Percentiles rank a stretch among this genome's conserved stretches.
phyloP scores from a whole-genome alignment of 1,140 invertebrate genomes.

The Theocolax elegans region DNA sequence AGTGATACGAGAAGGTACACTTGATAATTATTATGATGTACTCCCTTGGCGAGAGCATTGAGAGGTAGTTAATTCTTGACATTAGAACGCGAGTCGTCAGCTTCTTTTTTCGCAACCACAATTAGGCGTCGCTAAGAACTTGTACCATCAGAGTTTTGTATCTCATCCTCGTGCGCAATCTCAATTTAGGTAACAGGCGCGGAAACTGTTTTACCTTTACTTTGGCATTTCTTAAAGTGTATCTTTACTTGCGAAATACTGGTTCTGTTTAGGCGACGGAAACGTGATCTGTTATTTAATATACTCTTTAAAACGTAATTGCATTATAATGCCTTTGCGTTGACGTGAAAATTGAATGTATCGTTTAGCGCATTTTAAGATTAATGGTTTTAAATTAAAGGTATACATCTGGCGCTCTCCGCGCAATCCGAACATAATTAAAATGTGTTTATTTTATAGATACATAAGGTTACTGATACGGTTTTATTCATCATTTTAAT shows the following conservation, averaged over 20 bases:
- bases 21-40: conserved; percentile 16
- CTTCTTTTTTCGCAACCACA: conserved; percentile 17
- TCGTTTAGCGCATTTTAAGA: no score
- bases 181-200: conserved; percentile 19
- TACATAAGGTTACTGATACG: no score
- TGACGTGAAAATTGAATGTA: no score
- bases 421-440: no score
- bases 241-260: conserved; percentile 5
- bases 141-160: neutral
- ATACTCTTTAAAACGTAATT: no score
- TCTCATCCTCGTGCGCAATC: conserved; percentile 9
- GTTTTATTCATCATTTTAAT: no score
- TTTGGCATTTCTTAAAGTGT: neutral
- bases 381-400: no score
- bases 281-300: neutral
- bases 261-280: neutral
- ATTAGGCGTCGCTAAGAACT: conserved; percentile 4
- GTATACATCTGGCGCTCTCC: no score
- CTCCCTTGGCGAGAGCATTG: neutral
- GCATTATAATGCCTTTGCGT: no score
- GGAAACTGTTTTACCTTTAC: conserved; percentile 19
- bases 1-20: neutral
- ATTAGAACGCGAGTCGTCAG: neutral
- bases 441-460: no score
- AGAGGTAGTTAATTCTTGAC: conserved; percentile 18